phyloP scores from a whole-genome alignment of 2,797 vertebrate genomes.

The Gobio occitaniae region DNA sequence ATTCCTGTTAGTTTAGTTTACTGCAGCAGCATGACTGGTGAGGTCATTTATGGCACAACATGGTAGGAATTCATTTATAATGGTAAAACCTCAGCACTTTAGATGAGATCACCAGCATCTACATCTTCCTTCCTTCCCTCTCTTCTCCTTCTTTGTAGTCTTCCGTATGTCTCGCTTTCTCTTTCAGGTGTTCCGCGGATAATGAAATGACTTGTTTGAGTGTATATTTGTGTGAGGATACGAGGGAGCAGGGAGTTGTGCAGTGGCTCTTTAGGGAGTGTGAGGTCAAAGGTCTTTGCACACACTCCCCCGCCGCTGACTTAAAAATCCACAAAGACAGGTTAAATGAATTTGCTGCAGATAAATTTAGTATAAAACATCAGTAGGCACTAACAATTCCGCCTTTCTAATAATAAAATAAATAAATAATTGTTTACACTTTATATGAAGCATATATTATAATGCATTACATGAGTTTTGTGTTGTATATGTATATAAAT shows the following conservation, averaged over 20 bases:
- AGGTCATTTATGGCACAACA: constrained; percentile 89
- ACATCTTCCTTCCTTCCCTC: not conserved
- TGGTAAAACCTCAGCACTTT: constrained; percentile 80
- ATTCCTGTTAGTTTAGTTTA: constrained; percentile 88
- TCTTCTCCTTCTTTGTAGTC: constrained; percentile 45
- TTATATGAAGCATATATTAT: not conserved
- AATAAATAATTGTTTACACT: too few relatives aligned
- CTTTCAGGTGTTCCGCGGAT: constrained; percentile 68
- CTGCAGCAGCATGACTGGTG: constrained; percentile 87
- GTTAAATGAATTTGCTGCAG: constrained; percentile 74
- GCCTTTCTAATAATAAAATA: not conserved
- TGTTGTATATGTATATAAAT: too few relatives aligned
- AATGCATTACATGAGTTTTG: too few relatives aligned
- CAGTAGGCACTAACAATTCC: not conserved
- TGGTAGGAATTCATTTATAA: constrained; percentile 88
- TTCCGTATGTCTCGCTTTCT: constrained; percentile 49
- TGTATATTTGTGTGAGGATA: constrained; percentile 80
- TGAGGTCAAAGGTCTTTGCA: constrained; percentile 76
- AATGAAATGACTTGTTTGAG: constrained; percentile 88
- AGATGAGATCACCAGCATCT: constrained; percentile 78
- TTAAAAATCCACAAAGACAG: constrained; percentile 70
- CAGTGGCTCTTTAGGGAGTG: constrained; percentile 73
- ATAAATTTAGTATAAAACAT: constrained; percentile 36
- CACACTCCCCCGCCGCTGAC: constrained; percentile 75
- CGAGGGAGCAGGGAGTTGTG: constrained; percentile 80